A percentile compares a stretch with the other conserved stretches of the same genome.
phyloP scores from a whole-genome alignment of 1,140 invertebrate species.

The Drosophila busckii region DNA sequence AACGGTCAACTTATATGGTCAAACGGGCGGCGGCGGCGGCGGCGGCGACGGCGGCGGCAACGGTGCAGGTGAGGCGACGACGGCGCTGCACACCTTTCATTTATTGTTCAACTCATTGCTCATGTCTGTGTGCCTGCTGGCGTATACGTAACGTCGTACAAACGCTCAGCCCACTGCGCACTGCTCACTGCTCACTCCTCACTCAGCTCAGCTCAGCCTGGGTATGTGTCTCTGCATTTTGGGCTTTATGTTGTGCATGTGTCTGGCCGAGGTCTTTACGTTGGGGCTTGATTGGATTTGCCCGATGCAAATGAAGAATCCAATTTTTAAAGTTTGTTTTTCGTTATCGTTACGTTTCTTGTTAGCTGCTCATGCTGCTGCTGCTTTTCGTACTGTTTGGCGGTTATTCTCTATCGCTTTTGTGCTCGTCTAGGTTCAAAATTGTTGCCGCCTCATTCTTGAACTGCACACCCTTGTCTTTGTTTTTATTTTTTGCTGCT shows the following conservation, averaged over 20 bases:
- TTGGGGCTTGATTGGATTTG: conserved; percentile 78
- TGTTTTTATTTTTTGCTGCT: neutral
- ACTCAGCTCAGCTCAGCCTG: neutral
- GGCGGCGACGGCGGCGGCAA: too few species aligned
- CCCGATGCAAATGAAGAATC: conserved; percentile 78
- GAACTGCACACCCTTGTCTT: neutral
- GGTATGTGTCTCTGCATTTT: conserved; percentile 29
- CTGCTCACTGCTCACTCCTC: conserved; percentile 7
- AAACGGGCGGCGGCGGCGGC: conserved; percentile 66
- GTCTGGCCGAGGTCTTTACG: conserved; percentile 71
- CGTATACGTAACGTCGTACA: conserved; percentile 48
- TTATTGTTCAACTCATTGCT: conserved; percentile 53
- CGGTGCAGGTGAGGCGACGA: too few species aligned
- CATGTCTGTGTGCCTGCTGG: conserved; percentile 15
- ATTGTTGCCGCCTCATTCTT: conserved; percentile 11
- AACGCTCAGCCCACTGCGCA: conserved; percentile 10
- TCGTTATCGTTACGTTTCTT: conserved; percentile 77
- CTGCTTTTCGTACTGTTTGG: neutral
- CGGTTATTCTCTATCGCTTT: neutral
- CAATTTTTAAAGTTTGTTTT: conserved; percentile 79
- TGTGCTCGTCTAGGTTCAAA: conserved; percentile 13
- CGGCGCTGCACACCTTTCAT: conserved; percentile 73
- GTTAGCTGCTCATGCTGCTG: conserved; percentile 36
- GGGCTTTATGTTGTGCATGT: conserved; percentile 72
- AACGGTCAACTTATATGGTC: conserved; percentile 67